Conservation (phyloP, 2,797 vertebrate genomes). For the Danio albolineatus region DNA sequence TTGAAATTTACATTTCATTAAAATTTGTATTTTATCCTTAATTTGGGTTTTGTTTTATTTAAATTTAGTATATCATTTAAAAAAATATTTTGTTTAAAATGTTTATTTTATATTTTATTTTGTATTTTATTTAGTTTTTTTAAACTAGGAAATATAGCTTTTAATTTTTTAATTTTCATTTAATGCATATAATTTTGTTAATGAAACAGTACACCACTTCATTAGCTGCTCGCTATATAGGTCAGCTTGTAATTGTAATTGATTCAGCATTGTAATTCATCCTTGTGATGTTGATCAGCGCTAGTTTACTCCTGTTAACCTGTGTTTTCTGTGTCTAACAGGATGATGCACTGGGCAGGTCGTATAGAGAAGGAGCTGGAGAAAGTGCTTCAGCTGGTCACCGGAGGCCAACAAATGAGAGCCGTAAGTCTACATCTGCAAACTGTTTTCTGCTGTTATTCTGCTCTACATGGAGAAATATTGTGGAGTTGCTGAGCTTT, state of each 20-base stretch:
- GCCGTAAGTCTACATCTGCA: conserved; percentile 80
- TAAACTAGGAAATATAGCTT: background rate
- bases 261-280: background rate
- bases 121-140: background rate
- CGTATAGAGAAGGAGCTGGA: conserved; percentile 97
- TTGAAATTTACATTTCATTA: no score
- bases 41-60: no score
- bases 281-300: background rate
- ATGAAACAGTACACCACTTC: no score
- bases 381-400: conserved; percentile 94
- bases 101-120: no score
- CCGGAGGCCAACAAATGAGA: conserved; percentile 93
- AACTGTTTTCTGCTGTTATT: background rate
- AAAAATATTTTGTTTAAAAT: no score
- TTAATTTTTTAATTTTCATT: background rate
- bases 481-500: background rate
- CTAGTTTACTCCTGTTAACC: conserved; percentile 31
- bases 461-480: background rate
- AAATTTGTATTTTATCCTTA: no score
- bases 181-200: background rate
- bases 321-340: conserved; percentile 70
- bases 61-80: no score
- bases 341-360: conserved; percentile 98
- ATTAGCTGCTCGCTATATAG: no score
- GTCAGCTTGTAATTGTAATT: background rate